Evolutionary conservation across 2,888 invertebrate genomes (phyloP).

Genomic region (Ethmia dodecea): DNA sequence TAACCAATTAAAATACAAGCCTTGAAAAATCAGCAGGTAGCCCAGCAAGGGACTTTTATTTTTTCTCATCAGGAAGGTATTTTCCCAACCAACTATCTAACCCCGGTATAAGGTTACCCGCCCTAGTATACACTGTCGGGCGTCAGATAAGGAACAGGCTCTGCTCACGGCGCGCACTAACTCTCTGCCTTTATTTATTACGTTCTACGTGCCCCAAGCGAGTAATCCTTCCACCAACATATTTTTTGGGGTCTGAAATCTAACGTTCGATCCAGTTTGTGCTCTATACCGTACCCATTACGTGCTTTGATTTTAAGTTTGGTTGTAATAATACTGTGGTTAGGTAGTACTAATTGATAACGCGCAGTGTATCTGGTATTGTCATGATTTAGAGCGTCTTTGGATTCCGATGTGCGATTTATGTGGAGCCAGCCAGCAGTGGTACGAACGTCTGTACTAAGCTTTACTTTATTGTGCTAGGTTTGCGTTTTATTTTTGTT

Average conservation of each 20-base stretch:
- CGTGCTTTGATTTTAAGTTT: neutral
- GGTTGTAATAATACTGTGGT: constrained; percentile 19
- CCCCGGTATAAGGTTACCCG: constrained; percentile 54
- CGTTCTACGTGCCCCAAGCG: constrained; percentile 62
- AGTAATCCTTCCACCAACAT: constrained; percentile 35
- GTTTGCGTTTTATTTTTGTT: constrained; percentile 8
- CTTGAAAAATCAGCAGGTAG: constrained; percentile 1
- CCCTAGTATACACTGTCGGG: constrained; percentile 42
- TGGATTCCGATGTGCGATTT: constrained; percentile 52
- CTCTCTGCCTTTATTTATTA: constrained; percentile 66
- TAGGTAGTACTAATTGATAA: constrained; percentile 64
- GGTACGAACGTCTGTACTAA: constrained; percentile 26
- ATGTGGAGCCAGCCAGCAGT: constrained; percentile 35
- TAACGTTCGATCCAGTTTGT: constrained; percentile 22
- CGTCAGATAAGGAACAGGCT: constrained; percentile 60
- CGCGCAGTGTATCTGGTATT: constrained; percentile 59
- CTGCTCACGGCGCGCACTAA: constrained; percentile 53
- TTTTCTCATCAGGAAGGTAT: neutral
- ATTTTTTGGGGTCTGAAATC: constrained; percentile 22
- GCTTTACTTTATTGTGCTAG: constrained; percentile 27
- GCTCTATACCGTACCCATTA: constrained; percentile 17
- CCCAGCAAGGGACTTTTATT: neutral
- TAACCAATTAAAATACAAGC: no score
- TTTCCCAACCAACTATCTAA: constrained; percentile 14
- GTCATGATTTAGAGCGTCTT: constrained; percentile 61